These are phyloP conservation scores for Eumaeus atala DNA, from an alignment of 1,140 invertebrate species.

Conservation along the genomic window DNA sequence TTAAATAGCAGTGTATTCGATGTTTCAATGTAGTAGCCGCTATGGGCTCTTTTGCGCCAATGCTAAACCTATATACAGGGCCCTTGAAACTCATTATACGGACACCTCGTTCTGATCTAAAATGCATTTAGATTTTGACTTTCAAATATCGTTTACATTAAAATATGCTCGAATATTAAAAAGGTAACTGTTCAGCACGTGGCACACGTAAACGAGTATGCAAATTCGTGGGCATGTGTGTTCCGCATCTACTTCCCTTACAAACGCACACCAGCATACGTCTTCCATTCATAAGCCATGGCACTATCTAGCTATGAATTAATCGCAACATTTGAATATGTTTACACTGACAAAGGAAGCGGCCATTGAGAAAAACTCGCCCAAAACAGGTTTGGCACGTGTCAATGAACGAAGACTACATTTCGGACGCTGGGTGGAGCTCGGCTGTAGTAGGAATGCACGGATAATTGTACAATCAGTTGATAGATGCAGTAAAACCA, in stretches of 20 bases:
- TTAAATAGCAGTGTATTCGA: too few species aligned
- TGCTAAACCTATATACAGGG: background rate
- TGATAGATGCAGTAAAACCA: too few species aligned
- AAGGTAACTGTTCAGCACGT: slow-evolving; percentile 64
- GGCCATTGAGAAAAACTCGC: slow-evolving; percentile 68
- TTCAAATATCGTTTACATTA: slow-evolving; percentile 63
- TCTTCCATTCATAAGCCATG: slow-evolving; percentile 68
- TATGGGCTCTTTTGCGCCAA: too few species aligned
- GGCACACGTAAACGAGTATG: slow-evolving; percentile 58
- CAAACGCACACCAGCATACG: slow-evolving; percentile 44
- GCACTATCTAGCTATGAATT: slow-evolving; percentile 70
- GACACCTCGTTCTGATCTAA: background rate
- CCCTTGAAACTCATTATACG: background rate
- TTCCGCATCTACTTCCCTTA: slow-evolving; percentile 33
- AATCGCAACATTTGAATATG: slow-evolving; percentile 73
- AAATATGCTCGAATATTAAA: slow-evolving; percentile 65
- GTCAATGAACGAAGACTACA: slow-evolving; percentile 69
- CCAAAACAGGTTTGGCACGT: slow-evolving; percentile 68
- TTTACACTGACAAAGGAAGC: slow-evolving; percentile 71
- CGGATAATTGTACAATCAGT: too few species aligned
- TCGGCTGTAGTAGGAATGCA: slow-evolving; percentile 18
- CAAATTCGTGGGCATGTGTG: slow-evolving; percentile 54
- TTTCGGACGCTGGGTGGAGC: slow-evolving; percentile 49
- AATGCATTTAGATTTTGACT: slow-evolving; percentile 39
- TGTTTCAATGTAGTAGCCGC: too few species aligned